A percentile compares a stretch with the other conserved stretches of the same genome.
phyloP scores from a whole-genome alignment of 2,113 vertebrate species.

The Platycercus adscitus region DNA sequence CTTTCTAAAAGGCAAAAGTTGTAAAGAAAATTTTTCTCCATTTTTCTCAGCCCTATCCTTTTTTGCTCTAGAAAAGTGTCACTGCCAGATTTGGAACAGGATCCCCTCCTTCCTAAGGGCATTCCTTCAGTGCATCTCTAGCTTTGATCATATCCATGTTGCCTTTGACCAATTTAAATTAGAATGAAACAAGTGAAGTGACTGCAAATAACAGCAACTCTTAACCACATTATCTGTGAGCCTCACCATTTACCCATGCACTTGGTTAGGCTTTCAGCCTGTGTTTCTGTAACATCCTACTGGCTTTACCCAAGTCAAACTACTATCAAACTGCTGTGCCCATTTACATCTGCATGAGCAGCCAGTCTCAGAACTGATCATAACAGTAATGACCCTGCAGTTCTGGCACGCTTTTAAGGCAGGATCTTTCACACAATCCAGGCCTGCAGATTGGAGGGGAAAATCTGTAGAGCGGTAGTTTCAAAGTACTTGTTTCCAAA shows the following conservation, averaged over 20 bases:
- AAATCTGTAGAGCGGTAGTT: not conserved
- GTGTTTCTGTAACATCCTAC: not conserved
- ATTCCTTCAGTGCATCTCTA: not conserved
- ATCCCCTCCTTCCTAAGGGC: not conserved
- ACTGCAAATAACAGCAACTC: not conserved
- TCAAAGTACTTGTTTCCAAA: not conserved
- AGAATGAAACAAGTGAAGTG: not conserved
- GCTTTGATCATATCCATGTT: not conserved
- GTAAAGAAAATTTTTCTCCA: not conserved
- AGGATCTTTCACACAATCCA: not conserved
- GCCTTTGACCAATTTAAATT: not conserved
- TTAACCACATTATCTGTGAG: not conserved
- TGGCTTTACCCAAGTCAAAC: not conserved
- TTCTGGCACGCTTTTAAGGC: not conserved
- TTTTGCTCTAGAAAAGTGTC: not conserved
- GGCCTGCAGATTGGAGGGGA: not conserved
- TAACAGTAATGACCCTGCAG: rapidly evolving
- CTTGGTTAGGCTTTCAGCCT: not conserved
- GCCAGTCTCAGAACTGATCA: not conserved
- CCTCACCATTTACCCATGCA: not conserved
- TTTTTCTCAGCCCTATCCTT: not conserved
- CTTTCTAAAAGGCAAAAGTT: not conserved
- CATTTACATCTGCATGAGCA: not conserved
- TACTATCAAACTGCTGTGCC: not conserved
- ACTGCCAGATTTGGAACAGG: not conserved